Conservation (phyloP, 2,797 vertebrate species). For the Oryzias dopingdopingensis region DNA sequence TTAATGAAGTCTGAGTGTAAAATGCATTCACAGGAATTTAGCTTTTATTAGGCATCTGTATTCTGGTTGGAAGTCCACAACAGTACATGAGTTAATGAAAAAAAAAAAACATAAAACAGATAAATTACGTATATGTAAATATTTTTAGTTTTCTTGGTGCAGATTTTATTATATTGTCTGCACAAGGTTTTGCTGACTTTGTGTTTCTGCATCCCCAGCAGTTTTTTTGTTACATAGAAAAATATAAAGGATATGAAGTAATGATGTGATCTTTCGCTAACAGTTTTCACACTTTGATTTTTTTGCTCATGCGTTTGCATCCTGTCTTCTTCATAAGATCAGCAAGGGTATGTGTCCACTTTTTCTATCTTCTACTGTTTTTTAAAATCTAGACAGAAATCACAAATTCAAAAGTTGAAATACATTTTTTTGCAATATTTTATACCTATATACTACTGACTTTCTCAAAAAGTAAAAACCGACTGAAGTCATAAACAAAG, state of each 20-base stretch:
- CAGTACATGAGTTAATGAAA: too few species aligned
- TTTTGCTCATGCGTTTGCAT: neutral
- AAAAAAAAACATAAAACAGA: too few species aligned
- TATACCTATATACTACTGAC: too few species aligned
- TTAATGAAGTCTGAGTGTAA: too few species aligned
- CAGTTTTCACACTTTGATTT: neutral
- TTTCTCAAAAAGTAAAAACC: neutral
- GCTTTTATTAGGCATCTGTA: too few species aligned
- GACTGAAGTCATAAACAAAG: neutral
- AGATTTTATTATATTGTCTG: too few species aligned
- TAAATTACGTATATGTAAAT: too few species aligned
- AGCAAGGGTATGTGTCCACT: conserved; percentile 1
- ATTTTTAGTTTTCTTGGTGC: too few species aligned
- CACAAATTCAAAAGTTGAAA: neutral
- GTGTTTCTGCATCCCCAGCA: too few species aligned
- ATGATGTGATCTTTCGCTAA: neutral
- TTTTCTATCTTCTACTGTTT: neutral
- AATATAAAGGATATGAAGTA: neutral
- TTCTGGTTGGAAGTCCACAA: too few species aligned
- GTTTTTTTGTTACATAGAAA: neutral
- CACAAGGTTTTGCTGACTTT: too few species aligned
- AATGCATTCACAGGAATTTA: too few species aligned
- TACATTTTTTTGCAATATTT: neutral
- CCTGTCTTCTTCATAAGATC: neutral
- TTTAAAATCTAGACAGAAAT: neutral